Conservation (phyloP, 2,888 invertebrate genomes). For the Eubasilissa splendida region DNA sequence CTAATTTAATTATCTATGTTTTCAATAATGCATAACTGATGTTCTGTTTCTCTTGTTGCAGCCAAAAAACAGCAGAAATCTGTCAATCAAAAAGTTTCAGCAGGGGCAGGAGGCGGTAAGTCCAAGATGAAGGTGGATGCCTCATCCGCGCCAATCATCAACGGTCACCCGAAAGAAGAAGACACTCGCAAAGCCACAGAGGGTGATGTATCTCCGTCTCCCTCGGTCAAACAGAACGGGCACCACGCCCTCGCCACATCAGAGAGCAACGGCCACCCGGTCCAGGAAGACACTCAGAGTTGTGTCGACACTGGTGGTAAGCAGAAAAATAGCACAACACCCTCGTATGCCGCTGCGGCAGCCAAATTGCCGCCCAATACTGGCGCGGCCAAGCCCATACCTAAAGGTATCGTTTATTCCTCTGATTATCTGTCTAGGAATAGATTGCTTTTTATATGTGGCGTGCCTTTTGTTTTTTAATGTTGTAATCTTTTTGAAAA, state of each 20-base stretch:
- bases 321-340: conserved; percentile 43
- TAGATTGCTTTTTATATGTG: conserved; percentile 14
- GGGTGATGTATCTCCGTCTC: not conserved
- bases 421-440: conserved; percentile 23
- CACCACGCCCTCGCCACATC: conserved; percentile 29
- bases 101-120: conserved; percentile 24
- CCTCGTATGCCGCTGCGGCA: conserved; percentile 52
- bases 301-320: conserved; percentile 18
- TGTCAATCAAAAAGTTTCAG: conserved; percentile 24
- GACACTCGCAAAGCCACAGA: conserved; percentile 12
- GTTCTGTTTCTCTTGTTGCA: conserved; percentile 33
- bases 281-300: not conserved
- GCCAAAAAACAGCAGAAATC: conserved; percentile 50
- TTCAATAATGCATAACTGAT: not conserved
- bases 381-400: conserved; percentile 40
- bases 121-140: conserved; percentile 27
- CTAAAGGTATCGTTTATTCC: conserved; percentile 39
- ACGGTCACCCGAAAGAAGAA: conserved; percentile 43
- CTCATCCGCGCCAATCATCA: conserved; percentile 32
- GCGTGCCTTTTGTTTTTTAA: not conserved
- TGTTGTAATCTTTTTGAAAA: too few species aligned
- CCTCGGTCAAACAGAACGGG: conserved; percentile 47
- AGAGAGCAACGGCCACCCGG: conserved; percentile 44
- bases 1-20: too few species aligned
- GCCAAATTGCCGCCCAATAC: conserved; percentile 43